Evolutionary conservation across 2,888 invertebrate genomes (phyloP).

Genomic region (Eulithis testata): DNA sequence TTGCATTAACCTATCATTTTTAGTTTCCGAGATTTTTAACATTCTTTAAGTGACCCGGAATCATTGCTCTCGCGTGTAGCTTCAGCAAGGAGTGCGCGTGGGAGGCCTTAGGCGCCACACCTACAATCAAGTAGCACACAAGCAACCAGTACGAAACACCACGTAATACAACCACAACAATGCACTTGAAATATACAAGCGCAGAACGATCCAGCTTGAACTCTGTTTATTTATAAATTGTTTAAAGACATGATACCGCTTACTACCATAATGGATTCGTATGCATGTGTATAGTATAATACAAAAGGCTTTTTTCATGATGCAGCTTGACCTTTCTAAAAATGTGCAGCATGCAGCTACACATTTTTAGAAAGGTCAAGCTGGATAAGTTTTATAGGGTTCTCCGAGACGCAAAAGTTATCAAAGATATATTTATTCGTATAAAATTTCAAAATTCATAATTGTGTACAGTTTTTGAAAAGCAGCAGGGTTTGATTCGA

Average conservation of each 20-base stretch:
- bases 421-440: background rate
- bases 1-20: no score
- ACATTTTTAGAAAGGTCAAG: no score
- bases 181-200: conserved; percentile 51
- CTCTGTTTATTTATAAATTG: conserved; percentile 40
- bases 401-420: background rate
- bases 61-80: no score
- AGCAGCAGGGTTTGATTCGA: no score
- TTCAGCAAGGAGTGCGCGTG: conserved; percentile 29
- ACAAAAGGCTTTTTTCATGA: no score
- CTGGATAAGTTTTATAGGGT: background rate
- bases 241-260: background rate
- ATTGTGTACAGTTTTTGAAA: background rate
- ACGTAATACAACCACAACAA: conserved; percentile 46
- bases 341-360: no score
- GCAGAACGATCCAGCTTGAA: conserved; percentile 30
- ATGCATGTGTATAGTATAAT: no score
- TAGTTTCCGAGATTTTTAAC: no score
- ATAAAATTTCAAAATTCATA: background rate
- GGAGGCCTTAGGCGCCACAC: conserved; percentile 39
- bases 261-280: background rate
- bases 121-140: conserved; percentile 35
- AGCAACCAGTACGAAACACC: conserved; percentile 7
- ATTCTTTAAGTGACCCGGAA: no score
- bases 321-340: no score